A percentile compares a stretch with the other conserved stretches of the same genome.
Conservation (phyloP, 2,797 vertebrate species). For the Loris lydekkerianus region DNA sequence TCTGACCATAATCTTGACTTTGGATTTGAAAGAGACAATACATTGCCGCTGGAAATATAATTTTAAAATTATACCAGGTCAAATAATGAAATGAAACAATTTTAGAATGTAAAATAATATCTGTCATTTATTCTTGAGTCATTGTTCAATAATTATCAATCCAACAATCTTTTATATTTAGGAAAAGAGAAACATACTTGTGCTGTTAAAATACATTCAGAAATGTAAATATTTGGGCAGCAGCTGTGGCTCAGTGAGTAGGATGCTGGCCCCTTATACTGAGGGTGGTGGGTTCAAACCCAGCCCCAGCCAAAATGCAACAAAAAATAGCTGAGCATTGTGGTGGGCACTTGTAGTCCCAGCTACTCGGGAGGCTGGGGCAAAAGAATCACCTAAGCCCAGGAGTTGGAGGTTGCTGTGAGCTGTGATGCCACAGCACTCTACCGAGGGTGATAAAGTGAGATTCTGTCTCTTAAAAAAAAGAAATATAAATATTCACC, state of each 20-base stretch:
- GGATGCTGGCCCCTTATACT: too few species aligned
- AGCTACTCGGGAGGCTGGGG: too few species aligned
- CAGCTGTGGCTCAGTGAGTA: too few species aligned
- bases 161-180: background rate
- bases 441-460: too few species aligned
- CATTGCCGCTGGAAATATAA: background rate
- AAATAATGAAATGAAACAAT: background rate
- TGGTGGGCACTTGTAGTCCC: too few species aligned
- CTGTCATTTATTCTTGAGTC: background rate
- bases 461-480: too few species aligned
- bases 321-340: too few species aligned
- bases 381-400: too few species aligned
- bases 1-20: background rate
- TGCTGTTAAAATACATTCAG: background rate
- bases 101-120: background rate
- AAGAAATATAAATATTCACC: background rate
- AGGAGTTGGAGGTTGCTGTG: too few species aligned
- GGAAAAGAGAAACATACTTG: background rate
- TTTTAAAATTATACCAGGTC: background rate
- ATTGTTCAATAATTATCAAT: conserved; percentile 47
- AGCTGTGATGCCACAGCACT: too few species aligned
- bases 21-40: conserved; percentile 7
- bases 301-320: too few species aligned
- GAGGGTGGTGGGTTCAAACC: too few species aligned
- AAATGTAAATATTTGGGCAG: background rate